Evolutionary conservation across 2,797 vertebrate species (phyloP), one percentile per base, ranked within the genome.

Genomic region (Typhlichthys subterraneus): DNA sequence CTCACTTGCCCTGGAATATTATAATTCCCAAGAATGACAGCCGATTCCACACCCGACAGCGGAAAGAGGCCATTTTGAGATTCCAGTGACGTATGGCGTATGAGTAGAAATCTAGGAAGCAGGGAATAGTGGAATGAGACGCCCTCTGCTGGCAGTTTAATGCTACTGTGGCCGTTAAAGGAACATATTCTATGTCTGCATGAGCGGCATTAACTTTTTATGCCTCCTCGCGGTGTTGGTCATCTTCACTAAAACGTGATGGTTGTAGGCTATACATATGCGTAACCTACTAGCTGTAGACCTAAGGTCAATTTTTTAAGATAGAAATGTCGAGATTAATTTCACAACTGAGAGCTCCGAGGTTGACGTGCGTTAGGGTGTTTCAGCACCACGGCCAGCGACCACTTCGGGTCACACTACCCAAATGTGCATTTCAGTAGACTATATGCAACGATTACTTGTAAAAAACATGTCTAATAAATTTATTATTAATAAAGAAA

Each of bases 21-120:
- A 47, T 17, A 14, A 49, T 45, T 60, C 33, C 45, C 42, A 23
- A 63, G 63, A 48, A 61, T 72, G 76, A 68, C 53, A 59, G 57
- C 53, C 65, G 56, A 38, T 54, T 57, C 48, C 42, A 12, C 61
- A 64, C 50, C 42, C 33, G 52, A 57, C 15, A 58, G 59, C 49
- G 47, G 72, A 57, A 53, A 53, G 63, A 47, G 52, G 82, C 79
- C 82, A 84, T 84, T 73, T 81, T 81, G 75, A 84, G 74, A 80
- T 76, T 62, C 65, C 70, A 65, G 54, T 84, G 79, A 80, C 82
- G 82, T 84, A 50, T 1, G 9, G n/a, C 4, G 45, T 15, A 29
- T 6, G 6, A 19, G 10, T 1, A 38, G 1, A 33, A 14, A 4
- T 10, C 12, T 42, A 46, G 7, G 2, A 12, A 50, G 23, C 1